Evolutionary conservation across 1,140 invertebrate species (phyloP).

Genomic region (Euschistus heros): DNA sequence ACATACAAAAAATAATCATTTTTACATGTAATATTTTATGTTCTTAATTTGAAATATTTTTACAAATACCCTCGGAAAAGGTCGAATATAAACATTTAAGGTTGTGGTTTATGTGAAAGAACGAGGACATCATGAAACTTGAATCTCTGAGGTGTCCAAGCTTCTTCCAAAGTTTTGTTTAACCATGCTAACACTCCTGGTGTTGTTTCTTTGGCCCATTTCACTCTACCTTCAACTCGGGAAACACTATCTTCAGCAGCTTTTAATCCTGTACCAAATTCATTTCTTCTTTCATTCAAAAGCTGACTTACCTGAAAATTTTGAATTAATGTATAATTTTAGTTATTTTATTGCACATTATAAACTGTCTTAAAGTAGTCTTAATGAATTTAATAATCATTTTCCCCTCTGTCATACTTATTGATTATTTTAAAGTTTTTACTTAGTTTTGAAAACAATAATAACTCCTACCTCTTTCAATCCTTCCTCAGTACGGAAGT

Average conservation of each 20-base stretch:
- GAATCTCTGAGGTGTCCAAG: slow-evolving; percentile 30
- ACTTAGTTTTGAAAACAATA: too few species aligned
- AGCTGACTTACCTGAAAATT: slow-evolving; percentile 27
- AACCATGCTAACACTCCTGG: slow-evolving; percentile 28
- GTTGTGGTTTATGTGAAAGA: slow-evolving; percentile 18
- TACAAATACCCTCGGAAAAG: not conserved
- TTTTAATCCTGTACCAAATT: slow-evolving; percentile 28
- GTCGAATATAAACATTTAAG: not conserved
- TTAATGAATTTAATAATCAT: too few species aligned
- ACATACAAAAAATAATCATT: too few species aligned
- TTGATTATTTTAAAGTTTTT: too few species aligned
- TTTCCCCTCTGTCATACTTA: too few species aligned
- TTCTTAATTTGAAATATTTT: too few species aligned
- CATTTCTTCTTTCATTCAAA: slow-evolving; percentile 25
- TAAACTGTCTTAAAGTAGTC: too few species aligned
- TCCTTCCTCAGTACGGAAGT: slow-evolving; percentile 58
- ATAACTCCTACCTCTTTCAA: slow-evolving; percentile 44
- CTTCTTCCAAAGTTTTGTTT: slow-evolving; percentile 24
- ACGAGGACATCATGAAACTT: slow-evolving; percentile 30
- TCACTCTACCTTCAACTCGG: slow-evolving; percentile 27
- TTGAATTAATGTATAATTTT: not conserved
- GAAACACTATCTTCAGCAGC: slow-evolving; percentile 27
- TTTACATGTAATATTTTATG: too few species aligned
- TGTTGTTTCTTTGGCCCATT: slow-evolving; percentile 28
- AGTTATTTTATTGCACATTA: not conserved